These are phyloP conservation scores for Callaeas wilsoni DNA, from an alignment of 2,113 vertebrate genomes.

Conservation along the genomic window DNA sequence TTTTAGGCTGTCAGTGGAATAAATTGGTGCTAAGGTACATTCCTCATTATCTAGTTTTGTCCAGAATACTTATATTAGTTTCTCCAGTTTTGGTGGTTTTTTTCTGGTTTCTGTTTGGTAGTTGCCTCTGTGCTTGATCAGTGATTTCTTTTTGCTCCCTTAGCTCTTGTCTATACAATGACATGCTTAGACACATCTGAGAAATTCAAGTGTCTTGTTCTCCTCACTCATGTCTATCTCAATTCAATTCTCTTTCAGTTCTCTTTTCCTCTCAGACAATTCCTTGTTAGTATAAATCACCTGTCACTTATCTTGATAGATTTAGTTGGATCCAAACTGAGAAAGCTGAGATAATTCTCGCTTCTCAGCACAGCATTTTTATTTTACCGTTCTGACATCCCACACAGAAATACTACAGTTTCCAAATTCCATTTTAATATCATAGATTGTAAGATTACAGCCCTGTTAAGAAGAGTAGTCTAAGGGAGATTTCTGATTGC, in stretches of 20 bases:
- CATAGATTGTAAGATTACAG: neutral
- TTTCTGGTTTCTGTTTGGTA: neutral
- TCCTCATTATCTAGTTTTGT: neutral
- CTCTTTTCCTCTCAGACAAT: slow-evolving; percentile 51
- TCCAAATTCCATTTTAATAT: neutral
- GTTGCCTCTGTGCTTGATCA: neutral
- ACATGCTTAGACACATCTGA: slow-evolving; percentile 45
- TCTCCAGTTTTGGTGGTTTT: neutral
- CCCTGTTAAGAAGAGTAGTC: neutral
- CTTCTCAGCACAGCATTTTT: neutral
- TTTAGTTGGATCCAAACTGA: slow-evolving; percentile 21
- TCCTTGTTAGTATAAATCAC: slow-evolving; percentile 58
- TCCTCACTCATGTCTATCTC: slow-evolving; percentile 38
- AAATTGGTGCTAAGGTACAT: neutral
- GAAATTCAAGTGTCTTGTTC: slow-evolving; percentile 19
- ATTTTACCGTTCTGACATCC: neutral
- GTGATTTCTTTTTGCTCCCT: neutral
- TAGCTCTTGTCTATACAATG: slow-evolving; percentile 8
- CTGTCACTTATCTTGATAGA: slow-evolving; percentile 38
- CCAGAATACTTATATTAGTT: neutral
- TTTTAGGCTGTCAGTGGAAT: neutral
- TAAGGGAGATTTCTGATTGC: neutral
- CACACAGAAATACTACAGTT: neutral
- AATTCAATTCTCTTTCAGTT: slow-evolving; percentile 46
- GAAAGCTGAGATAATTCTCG: neutral